Evolutionary conservation across 2,113 vertebrate species (phyloP).

Genomic region (Himantopus leucocephalus): DNA sequence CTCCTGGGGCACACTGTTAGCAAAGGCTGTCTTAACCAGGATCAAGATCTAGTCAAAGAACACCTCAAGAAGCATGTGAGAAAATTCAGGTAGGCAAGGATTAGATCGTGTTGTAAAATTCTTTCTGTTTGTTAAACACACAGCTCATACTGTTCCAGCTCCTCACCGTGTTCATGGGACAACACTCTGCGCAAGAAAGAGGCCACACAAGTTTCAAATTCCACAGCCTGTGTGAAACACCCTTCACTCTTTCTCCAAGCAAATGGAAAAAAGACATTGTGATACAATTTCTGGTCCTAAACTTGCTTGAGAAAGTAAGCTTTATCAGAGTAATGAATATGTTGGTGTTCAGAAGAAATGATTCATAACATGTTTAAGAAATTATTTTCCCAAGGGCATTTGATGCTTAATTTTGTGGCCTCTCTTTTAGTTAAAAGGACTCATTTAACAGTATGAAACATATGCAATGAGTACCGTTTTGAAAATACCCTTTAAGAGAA

Average conservation of each 20-base stretch:
- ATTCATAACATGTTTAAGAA: not conserved
- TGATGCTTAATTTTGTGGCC: not conserved
- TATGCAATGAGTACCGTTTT: not conserved
- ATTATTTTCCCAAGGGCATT: not conserved
- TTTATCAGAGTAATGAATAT: not conserved
- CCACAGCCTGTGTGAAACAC: not conserved
- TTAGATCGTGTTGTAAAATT: not conserved
- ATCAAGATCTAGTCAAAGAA: not conserved
- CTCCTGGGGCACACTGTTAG: not conserved
- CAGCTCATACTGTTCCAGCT: not conserved
- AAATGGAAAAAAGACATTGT: not conserved
- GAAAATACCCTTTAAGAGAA: not conserved
- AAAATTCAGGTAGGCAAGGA: not conserved
- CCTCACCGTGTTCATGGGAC: not conserved
- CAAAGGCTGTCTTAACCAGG: not conserved
- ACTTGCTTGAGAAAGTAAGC: not conserved
- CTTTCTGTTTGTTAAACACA: not conserved
- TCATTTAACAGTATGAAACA: not conserved
- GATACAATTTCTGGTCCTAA: not conserved
- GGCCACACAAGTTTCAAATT: not conserved
- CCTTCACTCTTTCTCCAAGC: not conserved
- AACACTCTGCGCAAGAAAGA: not conserved
- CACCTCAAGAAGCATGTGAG: not conserved
- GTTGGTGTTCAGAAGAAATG: not conserved
- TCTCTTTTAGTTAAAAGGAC: not conserved